A percentile compares a stretch with the other conserved stretches of the same genome.
Evolutionary conservation across 2,888 invertebrate genomes (phyloP).

Genomic region (Dorcus parallelipipedus): DNA sequence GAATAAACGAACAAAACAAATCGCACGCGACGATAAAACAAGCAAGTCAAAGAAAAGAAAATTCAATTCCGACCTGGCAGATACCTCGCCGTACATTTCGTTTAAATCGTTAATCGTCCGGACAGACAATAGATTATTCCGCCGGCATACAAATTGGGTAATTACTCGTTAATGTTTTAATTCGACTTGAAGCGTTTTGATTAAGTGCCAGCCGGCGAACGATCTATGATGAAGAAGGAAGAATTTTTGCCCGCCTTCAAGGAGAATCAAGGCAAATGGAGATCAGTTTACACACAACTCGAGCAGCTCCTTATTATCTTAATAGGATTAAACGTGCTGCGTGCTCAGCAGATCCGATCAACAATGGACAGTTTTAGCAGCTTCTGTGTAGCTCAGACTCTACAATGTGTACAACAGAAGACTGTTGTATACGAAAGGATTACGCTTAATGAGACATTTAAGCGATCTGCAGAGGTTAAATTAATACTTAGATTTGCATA

Average conservation of each 20-base stretch:
- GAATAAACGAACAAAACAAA: too few species aligned
- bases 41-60: not conserved
- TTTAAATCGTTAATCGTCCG: constrained; percentile 1
- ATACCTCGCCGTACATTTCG: not conserved
- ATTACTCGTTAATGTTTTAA: constrained; percentile 15
- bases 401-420: constrained; percentile 2
- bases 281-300: constrained; percentile 13
- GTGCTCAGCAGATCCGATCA: constrained; percentile 23
- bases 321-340: constrained; percentile 26
- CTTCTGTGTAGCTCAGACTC: not conserved
- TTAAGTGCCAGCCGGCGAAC: not conserved
- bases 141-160: constrained; percentile 10
- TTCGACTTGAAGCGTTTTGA: not conserved
- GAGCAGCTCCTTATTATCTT: constrained; percentile 22
- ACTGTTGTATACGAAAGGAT: constrained; percentile 3
- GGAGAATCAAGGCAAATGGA: too few species aligned
- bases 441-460: constrained; percentile 4
- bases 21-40: too few species aligned
- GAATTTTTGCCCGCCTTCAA: constrained; percentile 1
- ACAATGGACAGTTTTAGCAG: constrained; percentile 18
- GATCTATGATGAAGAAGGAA: not conserved
- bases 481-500: too few species aligned
- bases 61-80: not conserved
- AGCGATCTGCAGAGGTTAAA: too few species aligned
- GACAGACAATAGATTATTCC: constrained; percentile 7